phyloP scores from a whole-genome alignment of 2,888 invertebrate genomes.

The Hirtodrosophila cameraria region DNA sequence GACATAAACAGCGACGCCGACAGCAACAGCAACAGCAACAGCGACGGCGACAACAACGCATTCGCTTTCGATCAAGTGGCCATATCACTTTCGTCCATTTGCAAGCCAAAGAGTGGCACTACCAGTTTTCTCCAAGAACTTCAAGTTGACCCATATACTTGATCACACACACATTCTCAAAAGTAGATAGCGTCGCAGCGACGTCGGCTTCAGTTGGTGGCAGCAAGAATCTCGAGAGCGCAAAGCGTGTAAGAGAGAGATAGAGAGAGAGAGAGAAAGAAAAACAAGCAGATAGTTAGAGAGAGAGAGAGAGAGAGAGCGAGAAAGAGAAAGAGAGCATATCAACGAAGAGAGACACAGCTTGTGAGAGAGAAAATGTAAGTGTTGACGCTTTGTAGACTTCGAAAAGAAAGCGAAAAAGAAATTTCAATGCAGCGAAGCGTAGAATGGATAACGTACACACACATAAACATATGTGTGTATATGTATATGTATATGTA shows the following conservation, averaged over 20 bases:
- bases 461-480: constrained; percentile 16
- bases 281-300: neutral
- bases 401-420: constrained; percentile 77
- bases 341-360: constrained; percentile 1
- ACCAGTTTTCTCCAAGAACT: constrained; percentile 78
- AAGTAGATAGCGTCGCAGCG: neutral
- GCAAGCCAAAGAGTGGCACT: constrained; percentile 52
- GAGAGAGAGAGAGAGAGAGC: neutral
- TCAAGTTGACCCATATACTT: constrained; percentile 68
- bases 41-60: constrained; percentile 26
- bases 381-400: constrained; percentile 42
- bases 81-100: constrained; percentile 76
- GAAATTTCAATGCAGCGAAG: constrained; percentile 75
- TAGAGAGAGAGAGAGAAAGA: constrained; percentile 3
- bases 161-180: constrained; percentile 4
- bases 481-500: constrained; percentile 1
- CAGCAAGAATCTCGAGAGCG: constrained; percentile 31
- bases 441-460: constrained; percentile 69
- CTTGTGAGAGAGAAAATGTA: constrained; percentile 33
- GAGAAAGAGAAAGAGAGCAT: constrained; percentile 1
- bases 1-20: constrained; percentile 35
- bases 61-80: constrained; percentile 79
- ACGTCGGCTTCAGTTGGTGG: constrained; percentile 52
- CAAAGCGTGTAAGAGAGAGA: neutral
- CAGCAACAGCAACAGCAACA: neutral